phyloP scores from a whole-genome alignment of 1,140 invertebrate genomes.

The Leucophenga varia region DNA sequence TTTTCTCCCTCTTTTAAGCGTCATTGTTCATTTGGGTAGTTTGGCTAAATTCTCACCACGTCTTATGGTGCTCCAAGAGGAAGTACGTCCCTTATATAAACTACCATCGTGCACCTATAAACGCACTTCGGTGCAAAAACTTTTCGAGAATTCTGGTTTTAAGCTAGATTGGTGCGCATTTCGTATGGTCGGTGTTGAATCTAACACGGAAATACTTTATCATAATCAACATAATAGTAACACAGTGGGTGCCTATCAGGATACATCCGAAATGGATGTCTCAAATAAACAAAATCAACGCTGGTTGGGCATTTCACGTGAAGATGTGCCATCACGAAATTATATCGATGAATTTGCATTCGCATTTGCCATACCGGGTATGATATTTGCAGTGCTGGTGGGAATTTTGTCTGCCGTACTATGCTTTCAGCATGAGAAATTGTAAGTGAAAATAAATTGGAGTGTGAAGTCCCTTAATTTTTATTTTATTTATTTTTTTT shows the following conservation, averaged over 20 bases:
- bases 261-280: constrained; percentile 14
- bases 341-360: constrained; percentile 71
- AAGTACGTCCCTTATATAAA: constrained; percentile 78
- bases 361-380: constrained; percentile 69
- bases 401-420: constrained; percentile 70
- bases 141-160: constrained; percentile 77
- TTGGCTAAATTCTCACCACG: constrained; percentile 71
- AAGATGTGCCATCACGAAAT: constrained; percentile 67
- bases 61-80: constrained; percentile 74
- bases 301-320: constrained; percentile 57
- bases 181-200: constrained; percentile 64
- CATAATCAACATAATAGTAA: constrained; percentile 34
- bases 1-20: constrained; percentile 60
- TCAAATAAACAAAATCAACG: constrained; percentile 13
- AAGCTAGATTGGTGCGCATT: constrained; percentile 89
- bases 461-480: constrained; percentile 1
- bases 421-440: constrained; percentile 75
- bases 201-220: constrained; percentile 46
- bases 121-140: constrained; percentile 78
- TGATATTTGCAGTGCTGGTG: constrained; percentile 68
- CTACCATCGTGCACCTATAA: constrained; percentile 80
- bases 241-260: constrained; percentile 21
- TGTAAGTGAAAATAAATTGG: constrained; percentile 64
- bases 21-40: constrained; percentile 80
- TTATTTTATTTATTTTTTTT: constrained; percentile 6